Percentiles rank a stretch among this genome's conserved stretches.
phyloP scores from a whole-genome alignment of 2,113 vertebrate genomes.

The Brachyhypopomus gauderio region DNA sequence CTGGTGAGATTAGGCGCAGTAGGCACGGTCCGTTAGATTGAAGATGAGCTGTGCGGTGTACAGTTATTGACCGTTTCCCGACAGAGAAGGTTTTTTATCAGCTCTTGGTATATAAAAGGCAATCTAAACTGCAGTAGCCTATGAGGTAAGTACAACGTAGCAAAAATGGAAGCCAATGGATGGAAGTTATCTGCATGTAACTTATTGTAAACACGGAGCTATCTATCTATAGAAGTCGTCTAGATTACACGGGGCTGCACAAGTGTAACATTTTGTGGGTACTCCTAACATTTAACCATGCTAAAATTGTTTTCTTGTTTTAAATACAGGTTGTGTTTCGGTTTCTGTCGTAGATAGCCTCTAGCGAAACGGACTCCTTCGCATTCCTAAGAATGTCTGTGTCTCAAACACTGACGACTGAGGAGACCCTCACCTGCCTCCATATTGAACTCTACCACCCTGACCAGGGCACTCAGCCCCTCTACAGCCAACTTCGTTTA shows the following conservation, averaged over 20 bases:
- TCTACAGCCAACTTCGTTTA: conserved; percentile 75
- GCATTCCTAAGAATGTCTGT: conserved; percentile 53
- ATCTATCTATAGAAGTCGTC: no score
- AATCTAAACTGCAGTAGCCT: not conserved
- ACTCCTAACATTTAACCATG: no score
- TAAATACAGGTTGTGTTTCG: not conserved
- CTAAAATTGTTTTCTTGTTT: not conserved
- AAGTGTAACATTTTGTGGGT: no score
- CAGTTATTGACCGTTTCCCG: not conserved
- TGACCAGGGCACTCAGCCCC: conserved; percentile 62
- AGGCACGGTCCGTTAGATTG: conserved; percentile 21
- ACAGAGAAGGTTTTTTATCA: no score
- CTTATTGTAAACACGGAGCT: no score
- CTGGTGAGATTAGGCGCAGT: not conserved
- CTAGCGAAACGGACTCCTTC: not conserved
- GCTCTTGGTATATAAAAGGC: not conserved
- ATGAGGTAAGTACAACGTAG: not conserved
- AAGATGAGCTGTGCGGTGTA: not conserved
- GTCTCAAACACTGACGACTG: conserved; percentile 79
- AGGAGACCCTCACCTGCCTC: conserved; percentile 83
- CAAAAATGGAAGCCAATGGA: no score
- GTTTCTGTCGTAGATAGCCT: conserved; percentile 2
- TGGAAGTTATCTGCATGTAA: no score
- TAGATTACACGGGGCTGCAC: no score
- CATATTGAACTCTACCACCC: conserved; percentile 84